phyloP scores from a whole-genome alignment of 2,113 vertebrate species.

The Equus przewalskii region DNA sequence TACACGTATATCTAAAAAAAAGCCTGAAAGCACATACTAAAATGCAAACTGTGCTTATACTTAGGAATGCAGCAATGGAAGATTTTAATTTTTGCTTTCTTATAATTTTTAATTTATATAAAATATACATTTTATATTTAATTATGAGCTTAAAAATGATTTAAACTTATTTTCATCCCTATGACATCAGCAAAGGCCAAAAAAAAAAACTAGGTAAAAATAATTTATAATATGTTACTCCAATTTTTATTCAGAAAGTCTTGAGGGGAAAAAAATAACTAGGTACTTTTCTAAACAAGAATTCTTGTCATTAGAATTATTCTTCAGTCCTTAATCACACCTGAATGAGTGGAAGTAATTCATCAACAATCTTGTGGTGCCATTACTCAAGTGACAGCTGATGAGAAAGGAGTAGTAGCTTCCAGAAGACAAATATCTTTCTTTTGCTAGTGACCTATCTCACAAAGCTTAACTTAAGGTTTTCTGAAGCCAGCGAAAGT shows the following conservation, averaged over 20 bases:
- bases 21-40: neutral
- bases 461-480: neutral
- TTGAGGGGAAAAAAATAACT: neutral
- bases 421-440: neutral
- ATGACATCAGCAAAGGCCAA: slow-evolving; percentile 17
- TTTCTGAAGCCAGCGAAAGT: neutral
- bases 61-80: neutral
- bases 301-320: slow-evolving; percentile 1
- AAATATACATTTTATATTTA: slow-evolving; percentile 33
- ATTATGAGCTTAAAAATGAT: neutral
- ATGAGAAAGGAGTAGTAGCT: neutral
- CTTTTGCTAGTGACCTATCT: neutral
- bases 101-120: neutral
- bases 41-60: neutral
- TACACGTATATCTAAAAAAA: neutral
- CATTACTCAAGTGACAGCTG: neutral
- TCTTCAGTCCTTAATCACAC: neutral
- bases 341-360: neutral
- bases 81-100: slow-evolving; percentile 36
- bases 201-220: neutral
- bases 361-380: neutral
- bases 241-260: slow-evolving; percentile 55
- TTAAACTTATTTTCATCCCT: slow-evolving; percentile 46
- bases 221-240: slow-evolving; percentile 25
- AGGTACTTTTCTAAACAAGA: neutral